Conservation (phyloP, 2,113 vertebrate species). For the Myrmecobius fasciatus region DNA sequence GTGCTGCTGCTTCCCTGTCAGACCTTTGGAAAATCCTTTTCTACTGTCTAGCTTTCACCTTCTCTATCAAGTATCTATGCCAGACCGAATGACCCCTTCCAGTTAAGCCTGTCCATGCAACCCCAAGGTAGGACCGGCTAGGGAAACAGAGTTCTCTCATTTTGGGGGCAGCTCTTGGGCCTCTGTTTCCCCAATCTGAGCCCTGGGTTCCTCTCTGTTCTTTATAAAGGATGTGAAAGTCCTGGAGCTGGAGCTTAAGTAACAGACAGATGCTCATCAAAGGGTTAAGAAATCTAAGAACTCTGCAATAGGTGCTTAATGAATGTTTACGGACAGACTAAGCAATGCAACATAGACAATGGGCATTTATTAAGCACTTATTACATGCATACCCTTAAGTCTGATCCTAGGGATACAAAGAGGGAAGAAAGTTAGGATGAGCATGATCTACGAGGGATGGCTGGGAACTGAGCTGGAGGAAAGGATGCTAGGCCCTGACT, state of each 20-base stretch:
- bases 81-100: not conserved
- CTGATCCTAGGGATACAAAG: not conserved
- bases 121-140: not conserved
- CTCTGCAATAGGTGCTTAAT: not conserved
- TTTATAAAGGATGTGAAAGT: not conserved
- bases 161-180: not conserved
- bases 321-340: not conserved
- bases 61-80: not conserved
- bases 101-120: not conserved
- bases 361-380: not conserved
- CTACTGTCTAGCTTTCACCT: not conserved
- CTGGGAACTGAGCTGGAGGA: not conserved
- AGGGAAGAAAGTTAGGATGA: too few relatives aligned
- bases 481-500: not conserved
- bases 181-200: not conserved
- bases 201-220: not conserved
- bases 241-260: not conserved
- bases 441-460: not conserved
- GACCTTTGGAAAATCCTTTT: not conserved
- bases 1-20: not conserved
- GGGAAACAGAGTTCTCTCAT: not conserved
- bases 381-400: not conserved
- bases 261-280: not conserved
- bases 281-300: not conserved
- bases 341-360: not conserved